phyloP scores from a whole-genome alignment of 2,797 vertebrate species.

The Myotis myotis region DNA sequence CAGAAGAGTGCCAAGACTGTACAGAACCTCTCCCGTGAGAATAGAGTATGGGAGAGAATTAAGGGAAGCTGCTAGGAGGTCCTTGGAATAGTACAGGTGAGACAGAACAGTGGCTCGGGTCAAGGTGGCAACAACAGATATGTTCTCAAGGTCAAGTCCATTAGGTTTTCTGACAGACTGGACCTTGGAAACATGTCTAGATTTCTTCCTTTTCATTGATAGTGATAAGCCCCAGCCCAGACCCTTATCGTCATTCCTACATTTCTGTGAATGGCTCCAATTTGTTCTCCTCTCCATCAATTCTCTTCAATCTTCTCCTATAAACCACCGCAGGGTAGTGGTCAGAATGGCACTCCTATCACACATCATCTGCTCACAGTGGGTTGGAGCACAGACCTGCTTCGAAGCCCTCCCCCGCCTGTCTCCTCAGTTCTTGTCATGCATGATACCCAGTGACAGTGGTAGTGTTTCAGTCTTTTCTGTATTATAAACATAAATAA shows the following conservation, averaged over 20 bases:
- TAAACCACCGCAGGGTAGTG: not conserved
- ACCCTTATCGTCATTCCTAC: not conserved
- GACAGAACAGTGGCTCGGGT: not conserved
- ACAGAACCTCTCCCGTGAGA: not conserved
- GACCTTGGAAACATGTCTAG: not conserved
- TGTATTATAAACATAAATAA: not conserved
- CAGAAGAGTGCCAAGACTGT: not conserved
- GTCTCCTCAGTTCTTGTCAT: not conserved
- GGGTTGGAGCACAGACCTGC: too few species aligned
- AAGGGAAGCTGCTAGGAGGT: not conserved
- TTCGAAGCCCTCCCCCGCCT: rapidly evolving
- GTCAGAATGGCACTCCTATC: too few species aligned
- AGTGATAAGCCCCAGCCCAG: not conserved
- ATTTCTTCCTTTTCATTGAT: not conserved
- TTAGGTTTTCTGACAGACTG: not conserved
- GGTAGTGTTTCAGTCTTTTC: not conserved
- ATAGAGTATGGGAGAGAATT: not conserved
- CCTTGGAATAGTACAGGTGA: not conserved
- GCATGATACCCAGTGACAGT: not conserved
- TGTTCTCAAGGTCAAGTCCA: not conserved
- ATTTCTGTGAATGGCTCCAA: not conserved
- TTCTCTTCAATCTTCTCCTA: not conserved
- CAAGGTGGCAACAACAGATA: not conserved
- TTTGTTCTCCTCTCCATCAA: too few species aligned
- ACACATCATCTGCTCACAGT: rapidly evolving